Evolutionary conservation across 1,140 invertebrate species (phyloP).

Genomic region (Anoplophora glabripennis): DNA sequence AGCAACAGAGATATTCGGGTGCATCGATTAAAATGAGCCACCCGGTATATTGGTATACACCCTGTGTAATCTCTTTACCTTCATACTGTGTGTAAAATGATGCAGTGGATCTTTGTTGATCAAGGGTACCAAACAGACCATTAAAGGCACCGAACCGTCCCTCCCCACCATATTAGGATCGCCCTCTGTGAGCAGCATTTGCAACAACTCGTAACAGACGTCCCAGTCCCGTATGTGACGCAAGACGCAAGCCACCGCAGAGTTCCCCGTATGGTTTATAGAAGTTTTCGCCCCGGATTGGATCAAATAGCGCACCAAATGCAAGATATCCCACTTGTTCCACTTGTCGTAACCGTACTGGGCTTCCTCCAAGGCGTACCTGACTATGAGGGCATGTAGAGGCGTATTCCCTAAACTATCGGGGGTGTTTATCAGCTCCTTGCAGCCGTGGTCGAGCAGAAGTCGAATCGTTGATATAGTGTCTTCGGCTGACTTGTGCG

Average conservation of each 20-base stretch:
- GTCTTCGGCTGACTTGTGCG: constrained; percentile 67
- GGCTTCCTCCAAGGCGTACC: constrained; percentile 68
- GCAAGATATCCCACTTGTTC: constrained; percentile 72
- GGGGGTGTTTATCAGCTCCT: constrained; percentile 69
- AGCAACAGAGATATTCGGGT: too few relatives aligned
- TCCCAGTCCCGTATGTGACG: constrained; percentile 75
- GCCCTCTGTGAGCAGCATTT: constrained; percentile 68
- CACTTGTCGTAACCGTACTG: constrained; percentile 66
- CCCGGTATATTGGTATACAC: too few relatives aligned
- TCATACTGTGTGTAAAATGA: constrained; percentile 73
- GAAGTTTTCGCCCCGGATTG: constrained; percentile 65
- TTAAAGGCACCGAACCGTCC: constrained; percentile 69
- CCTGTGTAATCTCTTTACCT: constrained; percentile 49
- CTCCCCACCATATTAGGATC: constrained; percentile 68
- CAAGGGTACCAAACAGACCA: constrained; percentile 70
- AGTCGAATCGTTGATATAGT: constrained; percentile 64
- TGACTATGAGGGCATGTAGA: constrained; percentile 63
- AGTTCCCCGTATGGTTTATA: constrained; percentile 70
- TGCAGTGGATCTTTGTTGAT: constrained; percentile 74
- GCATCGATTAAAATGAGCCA: too few relatives aligned
- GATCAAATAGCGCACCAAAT: constrained; percentile 61
- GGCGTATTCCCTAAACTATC: constrained; percentile 67
- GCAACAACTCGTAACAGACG: constrained; percentile 68
- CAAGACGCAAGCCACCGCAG: constrained; percentile 67
- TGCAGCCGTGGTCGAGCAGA: constrained; percentile 64